Evolutionary conservation across 30 jellyfish, hydroid and myxozoan species (phyloP), one percentile per base, ranked within the genome.

Genomic region (Hydra vulgaris): DNA sequence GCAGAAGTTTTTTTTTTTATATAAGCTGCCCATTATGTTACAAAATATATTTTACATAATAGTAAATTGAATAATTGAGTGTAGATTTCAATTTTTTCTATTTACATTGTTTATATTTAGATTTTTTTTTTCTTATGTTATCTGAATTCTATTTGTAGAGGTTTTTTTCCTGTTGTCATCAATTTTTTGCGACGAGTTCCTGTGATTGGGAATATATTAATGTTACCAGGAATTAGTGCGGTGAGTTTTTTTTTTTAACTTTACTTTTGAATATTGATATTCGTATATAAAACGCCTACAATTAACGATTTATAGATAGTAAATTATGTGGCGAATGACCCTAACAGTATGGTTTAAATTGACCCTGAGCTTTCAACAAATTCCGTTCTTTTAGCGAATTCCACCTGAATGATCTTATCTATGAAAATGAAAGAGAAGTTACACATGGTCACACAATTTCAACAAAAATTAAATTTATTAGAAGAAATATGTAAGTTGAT

Each of bases 151-250:
- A n/a, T n/a, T n/a, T n/a, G n/a, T 69, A 91, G 98, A 86, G 98
- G 98, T 17, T 91, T 91, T 73, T 91, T 91, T 69, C 98, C 98
- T 27, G 98, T 91, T 54, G 98, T 91, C 27, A 84, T 91, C 23
- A 91, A 91, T 69, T 91, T 91, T 79, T 24, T 91, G 22, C 79
- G 98, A 56, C 70, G 98, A 52, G 96, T 91, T 67, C 98, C 98
- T 21, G 96, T 91, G 26, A 82, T 91, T 78, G 98, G 98, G 23
- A 91, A 91, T 61, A 78, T 91, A 23, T 55, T 91, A 25, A 86
- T 86, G 86, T 55, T 91, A 52, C 98, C 98, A 8, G 98, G 98
- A 70, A 77, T 91, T 22, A 91, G 95, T 71, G 69, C 89, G 83
- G 98, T 91, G 70, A 77, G 98, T 87, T 4, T 21, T 20, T 68